A percentile compares a stretch with the other conserved stretches of the same genome.
phyloP scores from a whole-genome alignment of 2,113 vertebrate species.

The Alexandromys fortis region DNA sequence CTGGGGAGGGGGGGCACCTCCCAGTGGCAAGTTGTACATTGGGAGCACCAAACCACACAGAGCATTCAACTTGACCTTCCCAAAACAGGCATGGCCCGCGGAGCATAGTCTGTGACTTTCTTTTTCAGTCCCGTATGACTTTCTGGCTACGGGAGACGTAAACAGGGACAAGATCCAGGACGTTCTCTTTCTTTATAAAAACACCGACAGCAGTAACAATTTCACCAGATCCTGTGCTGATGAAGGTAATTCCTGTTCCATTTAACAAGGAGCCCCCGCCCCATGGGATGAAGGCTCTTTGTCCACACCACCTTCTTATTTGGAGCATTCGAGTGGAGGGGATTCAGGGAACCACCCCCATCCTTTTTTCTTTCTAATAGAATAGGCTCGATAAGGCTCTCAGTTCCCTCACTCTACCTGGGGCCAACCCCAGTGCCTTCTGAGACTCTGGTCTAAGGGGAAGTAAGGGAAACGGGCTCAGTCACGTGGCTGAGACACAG shows the following conservation, averaged over 20 bases:
- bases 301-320: background rate
- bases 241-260: conserved; percentile 84
- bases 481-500: background rate
- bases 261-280: background rate
- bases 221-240: conserved; percentile 87
- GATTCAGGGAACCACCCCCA: background rate
- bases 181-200: conserved; percentile 90
- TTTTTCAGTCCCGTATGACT: conserved; percentile 89
- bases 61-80: background rate
- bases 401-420: background rate
- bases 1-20: background rate
- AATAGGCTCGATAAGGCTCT: background rate
- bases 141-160: conserved; percentile 88
- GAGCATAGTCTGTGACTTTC: background rate
- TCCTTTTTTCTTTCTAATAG: background rate
- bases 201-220: conserved; percentile 61
- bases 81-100: background rate
- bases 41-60: background rate
- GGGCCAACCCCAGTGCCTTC: background rate
- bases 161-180: conserved; percentile 92
- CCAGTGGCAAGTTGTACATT: background rate
- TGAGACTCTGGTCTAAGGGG: background rate
- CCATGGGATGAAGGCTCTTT: background rate
- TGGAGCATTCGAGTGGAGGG: background rate
- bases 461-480: background rate